phyloP scores from a whole-genome alignment of 2,888 invertebrate species.

The Caenorhabditis japonica region DNA sequence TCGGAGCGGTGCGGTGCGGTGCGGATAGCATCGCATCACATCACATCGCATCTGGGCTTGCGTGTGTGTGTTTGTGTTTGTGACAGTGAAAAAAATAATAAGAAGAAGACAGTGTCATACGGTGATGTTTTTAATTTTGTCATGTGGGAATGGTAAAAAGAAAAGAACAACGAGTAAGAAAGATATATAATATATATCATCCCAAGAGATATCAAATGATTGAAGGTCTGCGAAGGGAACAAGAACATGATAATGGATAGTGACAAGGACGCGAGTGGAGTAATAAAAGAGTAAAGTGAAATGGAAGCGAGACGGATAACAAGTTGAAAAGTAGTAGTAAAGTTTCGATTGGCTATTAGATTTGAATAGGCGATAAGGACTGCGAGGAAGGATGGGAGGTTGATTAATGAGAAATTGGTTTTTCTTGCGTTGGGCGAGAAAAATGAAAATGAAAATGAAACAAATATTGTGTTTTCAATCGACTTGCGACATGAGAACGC shows the following conservation, averaged over 20 bases:
- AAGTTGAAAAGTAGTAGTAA: conserved; percentile 20
- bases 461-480: too few relatives aligned
- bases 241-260: conserved; percentile 48
- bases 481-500: too few relatives aligned
- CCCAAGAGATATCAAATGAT: conserved; percentile 34
- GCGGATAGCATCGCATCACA: too few relatives aligned
- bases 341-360: conserved; percentile 47
- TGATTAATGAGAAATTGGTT: conserved; percentile 42
- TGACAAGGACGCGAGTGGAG: conserved; percentile 45
- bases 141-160: conserved; percentile 1
- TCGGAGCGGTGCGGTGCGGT: conserved; percentile 12
- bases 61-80: too few relatives aligned
- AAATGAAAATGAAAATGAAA: conserved; percentile 1
- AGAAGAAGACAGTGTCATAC: too few relatives aligned
- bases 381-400: conserved; percentile 3
- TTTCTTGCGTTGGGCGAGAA: conserved; percentile 17
- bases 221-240: conserved; percentile 31
- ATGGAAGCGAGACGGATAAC: conserved; percentile 43
- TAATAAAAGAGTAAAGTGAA: conserved; percentile 5
- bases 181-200: conserved; percentile 46
- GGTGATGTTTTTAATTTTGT: conserved; percentile 17
- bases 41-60: too few relatives aligned
- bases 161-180: conserved; percentile 1
- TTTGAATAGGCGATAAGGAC: conserved; percentile 42
- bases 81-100: too few relatives aligned